Evolutionary conservation across 2,797 vertebrate genomes (phyloP), one percentile per base, ranked within the genome.

Genomic region (Alcedo quadribrachys): DNA sequence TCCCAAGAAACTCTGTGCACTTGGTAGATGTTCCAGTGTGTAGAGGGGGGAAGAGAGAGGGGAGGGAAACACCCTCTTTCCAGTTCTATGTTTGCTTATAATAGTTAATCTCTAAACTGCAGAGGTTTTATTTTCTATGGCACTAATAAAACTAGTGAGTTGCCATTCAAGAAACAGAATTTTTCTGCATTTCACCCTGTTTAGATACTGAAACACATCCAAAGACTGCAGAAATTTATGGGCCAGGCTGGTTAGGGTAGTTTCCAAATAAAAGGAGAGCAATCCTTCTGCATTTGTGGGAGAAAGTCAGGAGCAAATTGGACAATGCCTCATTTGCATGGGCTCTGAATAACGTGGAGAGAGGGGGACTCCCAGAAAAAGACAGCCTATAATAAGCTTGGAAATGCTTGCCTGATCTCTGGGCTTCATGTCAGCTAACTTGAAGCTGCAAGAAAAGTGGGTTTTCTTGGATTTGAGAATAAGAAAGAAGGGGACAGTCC

Each of bases 241-340:
- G 77, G 40, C 40, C 40, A 53, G 74, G 53, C 55, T 0, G 4
- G 30, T 12, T 12, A 30, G 58, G 61, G 61, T 30, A 15, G 13
- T 76, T 86, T 27, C 24, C 15, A 3, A 54, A 24, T 10, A 21
- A 51, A 88, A 81, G 66, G 30, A 51, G 40, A 81, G 35, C 46
- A 6, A 30, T 90, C 33, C 53, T 76, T 12, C 70, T 71, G 66
- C 62, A 10, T 58, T 86, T 70, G 48, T 80, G 11, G 66, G 40
- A 63, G 83, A 30, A 94, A 79, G 51, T 84, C 0, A 1, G 43
- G 81, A 84, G 84, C 91, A 84, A 76, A 78, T 16, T 57, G 74
- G 57, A 94, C 88, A 94, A 86, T 92, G 11, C 90, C 88, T 91
- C 40, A 91, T 94, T 93, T 90, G 84, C 81, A 86, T 91, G 68